Conservation (phyloP, 2,888 invertebrate species). For the Melinaea marsaeus region DNA sequence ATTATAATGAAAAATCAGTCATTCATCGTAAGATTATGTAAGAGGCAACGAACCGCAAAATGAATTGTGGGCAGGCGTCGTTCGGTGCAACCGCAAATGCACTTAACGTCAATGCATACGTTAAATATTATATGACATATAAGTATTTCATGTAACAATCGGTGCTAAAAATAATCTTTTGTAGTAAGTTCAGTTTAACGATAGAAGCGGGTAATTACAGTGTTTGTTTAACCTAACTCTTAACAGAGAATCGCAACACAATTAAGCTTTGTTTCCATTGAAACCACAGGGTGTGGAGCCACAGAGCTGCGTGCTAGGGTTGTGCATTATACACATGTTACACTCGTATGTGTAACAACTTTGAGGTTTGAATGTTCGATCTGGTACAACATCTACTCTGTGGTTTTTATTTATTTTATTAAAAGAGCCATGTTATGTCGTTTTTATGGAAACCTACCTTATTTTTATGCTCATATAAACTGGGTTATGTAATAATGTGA, state of each 20-base stretch:
- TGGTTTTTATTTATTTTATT: background rate
- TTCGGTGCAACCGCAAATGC: too few species aligned
- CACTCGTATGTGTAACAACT: background rate
- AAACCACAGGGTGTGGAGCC: background rate
- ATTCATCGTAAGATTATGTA: too few species aligned
- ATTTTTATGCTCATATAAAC: too few species aligned
- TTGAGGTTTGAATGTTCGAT: background rate
- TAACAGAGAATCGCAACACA: background rate
- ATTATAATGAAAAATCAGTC: too few species aligned
- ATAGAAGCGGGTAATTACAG: background rate
- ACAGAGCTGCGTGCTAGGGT: slow-evolving; percentile 2
- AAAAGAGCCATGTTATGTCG: too few species aligned
- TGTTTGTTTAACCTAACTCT: background rate
- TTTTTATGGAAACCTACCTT: too few species aligned
- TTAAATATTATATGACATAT: too few species aligned
- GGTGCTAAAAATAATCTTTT: background rate
- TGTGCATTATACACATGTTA: background rate
- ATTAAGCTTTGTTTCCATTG: slow-evolving; percentile 6
- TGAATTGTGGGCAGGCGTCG: too few species aligned
- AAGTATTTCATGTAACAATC: too few species aligned
- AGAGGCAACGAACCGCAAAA: too few species aligned
- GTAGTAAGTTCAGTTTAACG: background rate
- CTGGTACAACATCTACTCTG: background rate
- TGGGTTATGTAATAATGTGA: too few species aligned
- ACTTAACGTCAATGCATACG: too few species aligned